Conservation (phyloP, 1,140 invertebrate species). For the Doryteuthis pealeii region DNA sequence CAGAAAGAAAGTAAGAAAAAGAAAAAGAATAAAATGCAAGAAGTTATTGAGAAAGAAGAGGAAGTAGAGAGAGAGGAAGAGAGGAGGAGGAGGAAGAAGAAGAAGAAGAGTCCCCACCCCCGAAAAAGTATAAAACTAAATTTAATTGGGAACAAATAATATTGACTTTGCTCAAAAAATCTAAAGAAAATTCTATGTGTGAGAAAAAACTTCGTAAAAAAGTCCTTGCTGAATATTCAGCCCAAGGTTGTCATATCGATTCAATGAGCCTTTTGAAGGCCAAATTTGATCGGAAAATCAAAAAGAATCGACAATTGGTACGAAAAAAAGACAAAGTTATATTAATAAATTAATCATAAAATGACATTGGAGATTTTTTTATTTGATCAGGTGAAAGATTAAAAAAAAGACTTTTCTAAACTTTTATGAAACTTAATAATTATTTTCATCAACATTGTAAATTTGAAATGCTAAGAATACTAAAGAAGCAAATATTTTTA, state of each 20-base stretch:
- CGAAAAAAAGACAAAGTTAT: background rate
- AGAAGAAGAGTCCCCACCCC: background rate
- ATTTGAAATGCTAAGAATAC: too few relatives aligned
- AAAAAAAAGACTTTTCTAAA: too few relatives aligned
- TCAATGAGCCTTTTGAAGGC: background rate
- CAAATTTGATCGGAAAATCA: background rate
- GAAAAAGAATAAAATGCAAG: too few relatives aligned
- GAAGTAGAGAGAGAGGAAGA: background rate
- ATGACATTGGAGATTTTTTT: too few relatives aligned
- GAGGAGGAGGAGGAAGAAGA: background rate
- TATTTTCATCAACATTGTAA: too few relatives aligned
- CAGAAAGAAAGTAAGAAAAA: too few relatives aligned
- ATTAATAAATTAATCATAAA: background rate
- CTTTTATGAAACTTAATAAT: too few relatives aligned
- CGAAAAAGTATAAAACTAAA: background rate
- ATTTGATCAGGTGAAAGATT: too few relatives aligned
- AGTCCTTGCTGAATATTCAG: background rate
- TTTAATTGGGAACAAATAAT: background rate
- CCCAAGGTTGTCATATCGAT: background rate
- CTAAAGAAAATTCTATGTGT: background rate
- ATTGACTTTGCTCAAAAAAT: background rate
- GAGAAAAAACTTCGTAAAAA: background rate
- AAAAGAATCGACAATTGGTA: background rate
- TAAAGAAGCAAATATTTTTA: too few relatives aligned
- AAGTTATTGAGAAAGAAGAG: too few relatives aligned